Percentiles rank a stretch among this genome's conserved stretches.
Evolutionary conservation across 2,888 invertebrate species (phyloP).

Genomic region (Acanthopleura granulata): DNA sequence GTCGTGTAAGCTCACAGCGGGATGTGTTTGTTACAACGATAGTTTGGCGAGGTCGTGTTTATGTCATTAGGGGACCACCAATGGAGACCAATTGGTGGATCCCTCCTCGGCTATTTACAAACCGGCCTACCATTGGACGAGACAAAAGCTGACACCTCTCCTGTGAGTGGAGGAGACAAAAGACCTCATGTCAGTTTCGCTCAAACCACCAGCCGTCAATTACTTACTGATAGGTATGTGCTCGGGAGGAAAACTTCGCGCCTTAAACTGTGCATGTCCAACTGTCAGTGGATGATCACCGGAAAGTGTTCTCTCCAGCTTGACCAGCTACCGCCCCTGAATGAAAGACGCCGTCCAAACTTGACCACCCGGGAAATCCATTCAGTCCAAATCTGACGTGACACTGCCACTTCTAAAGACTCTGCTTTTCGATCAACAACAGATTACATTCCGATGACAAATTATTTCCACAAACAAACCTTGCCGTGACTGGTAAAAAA

Average conservation of each 20-base stretch:
- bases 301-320: constrained; percentile 3
- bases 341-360: not conserved
- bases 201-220: not conserved
- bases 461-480: not conserved
- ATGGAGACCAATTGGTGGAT: not conserved
- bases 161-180: constrained; percentile 16
- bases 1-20: not conserved
- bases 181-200: not conserved
- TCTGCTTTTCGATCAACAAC: not conserved
- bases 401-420: not conserved
- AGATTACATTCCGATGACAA: not conserved
- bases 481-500: not conserved
- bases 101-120: not conserved
- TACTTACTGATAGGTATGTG: not conserved
- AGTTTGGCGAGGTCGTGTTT: constrained; percentile 7
- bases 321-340: not conserved
- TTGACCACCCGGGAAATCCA: constrained; percentile 1
- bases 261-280: constrained; percentile 5
- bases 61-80: not conserved
- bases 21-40: constrained; percentile 8
- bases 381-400: not conserved
- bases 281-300: not conserved
- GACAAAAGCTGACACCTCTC: constrained; percentile 11
- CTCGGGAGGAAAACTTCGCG: not conserved
- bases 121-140: constrained; percentile 2